Percentiles rank a stretch among this genome's conserved stretches.
Evolutionary conservation across 2,888 invertebrate species (phyloP).

Genomic region (Pogonocherus hispidulus): DNA sequence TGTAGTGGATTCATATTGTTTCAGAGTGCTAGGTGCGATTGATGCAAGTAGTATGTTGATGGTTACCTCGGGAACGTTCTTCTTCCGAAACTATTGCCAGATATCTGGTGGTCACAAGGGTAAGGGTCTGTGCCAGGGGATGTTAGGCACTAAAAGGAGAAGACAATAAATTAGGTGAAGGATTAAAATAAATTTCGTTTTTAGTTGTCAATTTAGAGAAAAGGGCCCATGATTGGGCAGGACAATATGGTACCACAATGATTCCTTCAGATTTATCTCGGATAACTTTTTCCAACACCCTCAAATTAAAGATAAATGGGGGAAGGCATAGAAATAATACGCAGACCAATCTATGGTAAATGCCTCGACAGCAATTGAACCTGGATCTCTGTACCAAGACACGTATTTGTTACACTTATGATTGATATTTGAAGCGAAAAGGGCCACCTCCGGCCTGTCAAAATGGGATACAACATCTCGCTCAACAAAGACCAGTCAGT

Average conservation of each 20-base stretch:
- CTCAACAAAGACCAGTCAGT: constrained; percentile 44
- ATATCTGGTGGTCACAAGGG: constrained; percentile 27
- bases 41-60: not conserved
- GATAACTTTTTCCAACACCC: constrained; percentile 52
- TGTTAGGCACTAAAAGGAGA: constrained; percentile 33
- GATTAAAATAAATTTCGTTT: constrained; percentile 13
- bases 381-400: constrained; percentile 9
- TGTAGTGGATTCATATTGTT: not conserved
- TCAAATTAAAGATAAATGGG: constrained; percentile 51
- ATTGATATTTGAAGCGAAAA: constrained; percentile 28
- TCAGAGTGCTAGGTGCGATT: not conserved
- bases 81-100: constrained; percentile 6
- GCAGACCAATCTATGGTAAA: constrained; percentile 30
- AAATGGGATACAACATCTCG: constrained; percentile 13
- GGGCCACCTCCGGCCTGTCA: constrained; percentile 29
- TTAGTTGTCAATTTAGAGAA: constrained; percentile 1
- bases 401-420: not conserved
- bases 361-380: constrained; percentile 38
- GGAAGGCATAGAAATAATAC: constrained; percentile 57
- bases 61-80: not conserved
- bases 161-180: constrained; percentile 3
- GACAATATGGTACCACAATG: constrained; percentile 41
- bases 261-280: constrained; percentile 52
- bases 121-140: constrained; percentile 25
- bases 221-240: constrained; percentile 29